These are phyloP conservation scores for Turnix velox DNA, from an alignment of 2,113 vertebrate species.

Conservation along the genomic window DNA sequence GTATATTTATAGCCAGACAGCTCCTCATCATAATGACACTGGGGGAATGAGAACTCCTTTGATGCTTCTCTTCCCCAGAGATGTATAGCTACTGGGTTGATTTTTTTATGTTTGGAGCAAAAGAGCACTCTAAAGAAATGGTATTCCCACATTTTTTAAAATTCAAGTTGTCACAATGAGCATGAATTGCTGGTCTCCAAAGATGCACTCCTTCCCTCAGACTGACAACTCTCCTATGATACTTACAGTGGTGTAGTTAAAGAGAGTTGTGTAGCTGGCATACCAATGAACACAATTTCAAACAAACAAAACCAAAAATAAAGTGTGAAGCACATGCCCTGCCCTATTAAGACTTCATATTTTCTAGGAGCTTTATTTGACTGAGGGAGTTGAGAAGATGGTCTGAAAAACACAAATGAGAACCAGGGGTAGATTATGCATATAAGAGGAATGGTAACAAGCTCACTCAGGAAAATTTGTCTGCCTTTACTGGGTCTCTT, in stretches of 20 bases:
- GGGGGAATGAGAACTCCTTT: neutral
- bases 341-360: neutral
- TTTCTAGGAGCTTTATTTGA: neutral
- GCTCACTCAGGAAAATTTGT: neutral
- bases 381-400: neutral
- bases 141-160: neutral
- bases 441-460: neutral
- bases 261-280: neutral
- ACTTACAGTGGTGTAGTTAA: neutral
- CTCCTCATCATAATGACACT: neutral
- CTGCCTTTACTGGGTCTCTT: neutral
- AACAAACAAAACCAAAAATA: neutral
- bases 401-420: neutral
- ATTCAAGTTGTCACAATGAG: neutral
- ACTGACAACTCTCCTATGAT: neutral
- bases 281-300: neutral
- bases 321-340: neutral
- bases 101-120: neutral
- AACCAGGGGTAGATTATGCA: neutral
- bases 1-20: neutral
- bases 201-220: neutral
- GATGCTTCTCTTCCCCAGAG: neutral
- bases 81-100: rapidly evolving
- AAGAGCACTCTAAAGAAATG: neutral
- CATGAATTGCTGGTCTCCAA: neutral